Percentiles rank a stretch among this genome's conserved stretches.
phyloP scores from a whole-genome alignment of 2,113 vertebrate species.

The Verasper variegatus region DNA sequence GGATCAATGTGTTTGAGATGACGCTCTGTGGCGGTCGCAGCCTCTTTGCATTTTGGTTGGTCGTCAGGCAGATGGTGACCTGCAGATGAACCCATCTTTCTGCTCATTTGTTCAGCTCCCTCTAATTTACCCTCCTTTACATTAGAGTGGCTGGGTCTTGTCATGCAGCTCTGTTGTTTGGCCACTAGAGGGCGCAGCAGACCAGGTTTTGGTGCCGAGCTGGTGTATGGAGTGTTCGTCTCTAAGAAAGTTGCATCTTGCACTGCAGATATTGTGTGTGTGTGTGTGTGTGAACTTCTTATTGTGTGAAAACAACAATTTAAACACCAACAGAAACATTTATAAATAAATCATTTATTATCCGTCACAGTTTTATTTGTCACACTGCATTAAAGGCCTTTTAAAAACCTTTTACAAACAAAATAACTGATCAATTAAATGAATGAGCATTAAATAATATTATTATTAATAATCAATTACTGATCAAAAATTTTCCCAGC shows the following conservation, averaged over 20 bases:
- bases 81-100: slow-evolving; percentile 87
- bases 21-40: slow-evolving; percentile 83
- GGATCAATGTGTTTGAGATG: slow-evolving; percentile 78
- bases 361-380: not conserved
- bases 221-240: not conserved
- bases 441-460: too few species aligned
- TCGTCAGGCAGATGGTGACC: slow-evolving; percentile 93
- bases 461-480: too few species aligned
- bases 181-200: slow-evolving; percentile 86
- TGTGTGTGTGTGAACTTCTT: too few species aligned
- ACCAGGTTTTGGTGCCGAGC: slow-evolving; percentile 75
- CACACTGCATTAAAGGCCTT: not conserved
- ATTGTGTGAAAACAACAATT: not conserved
- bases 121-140: slow-evolving; percentile 83
- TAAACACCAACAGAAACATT: not conserved
- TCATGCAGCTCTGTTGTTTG: rapidly evolving
- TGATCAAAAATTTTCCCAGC: too few species aligned
- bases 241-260: slow-evolving; percentile 37
- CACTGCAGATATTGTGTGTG: slow-evolving; percentile 8
- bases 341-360: not conserved
- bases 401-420: not conserved
- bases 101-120: slow-evolving; percentile 91
- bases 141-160: slow-evolving; percentile 28
- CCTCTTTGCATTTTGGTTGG: slow-evolving; percentile 83
- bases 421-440: not conserved